Base-by-base conservation (phyloP, 1,140 invertebrate species). In the Hypothenemus hampei region DNA sequence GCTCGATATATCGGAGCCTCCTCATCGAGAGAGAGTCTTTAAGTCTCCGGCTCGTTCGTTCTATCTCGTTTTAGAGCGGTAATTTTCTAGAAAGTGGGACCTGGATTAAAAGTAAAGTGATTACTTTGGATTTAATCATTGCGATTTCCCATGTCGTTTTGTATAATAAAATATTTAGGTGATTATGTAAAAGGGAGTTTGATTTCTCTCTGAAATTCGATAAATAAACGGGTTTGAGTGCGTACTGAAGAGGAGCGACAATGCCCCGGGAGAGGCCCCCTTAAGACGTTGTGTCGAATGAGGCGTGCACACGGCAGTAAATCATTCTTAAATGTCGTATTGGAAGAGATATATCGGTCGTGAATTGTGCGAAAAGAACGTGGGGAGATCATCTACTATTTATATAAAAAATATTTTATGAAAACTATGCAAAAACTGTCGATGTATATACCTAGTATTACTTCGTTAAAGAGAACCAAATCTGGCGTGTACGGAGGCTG, bases 221-320 rank as follows among this genome's bases (percentile, higher is more conserved):
- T 47, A 47, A 47, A 47, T 47, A 47, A 47, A 24, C 29, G 45
- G 45, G 36, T 47, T 35, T 31, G 29, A 15, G 45, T 18, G 33
- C 36, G 20, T n/a, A n/a, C n/a, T n/a, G n/a, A n/a, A n/a, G n/a
- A 43, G 10, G 13, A 7, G 33, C 36, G 37, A 40, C 36, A 51
- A 40, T 52, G 35, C 49, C 31, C 22, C 26, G 20, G 21, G 44
- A 44, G 21, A n/a, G n/a, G n/a, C n/a, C n/a, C 23, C 51, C 51
- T 54, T 46, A 54, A 54, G 51, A 26, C 51, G 29, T 54, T 54
- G n/a, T n/a, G 41, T 54, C 51, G 43, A 54, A 54, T 54, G 51
- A 54, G 51, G 23, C 43, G 43, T 46, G 39, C n/a, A n/a, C 41
- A 39, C 6, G 6, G 21, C 51, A 46, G 21, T 54, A 54, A 54